Evolutionary conservation across 2,888 invertebrate species (phyloP), one percentile per base, ranked within the genome.

Genomic region (Dynastes maya): DNA sequence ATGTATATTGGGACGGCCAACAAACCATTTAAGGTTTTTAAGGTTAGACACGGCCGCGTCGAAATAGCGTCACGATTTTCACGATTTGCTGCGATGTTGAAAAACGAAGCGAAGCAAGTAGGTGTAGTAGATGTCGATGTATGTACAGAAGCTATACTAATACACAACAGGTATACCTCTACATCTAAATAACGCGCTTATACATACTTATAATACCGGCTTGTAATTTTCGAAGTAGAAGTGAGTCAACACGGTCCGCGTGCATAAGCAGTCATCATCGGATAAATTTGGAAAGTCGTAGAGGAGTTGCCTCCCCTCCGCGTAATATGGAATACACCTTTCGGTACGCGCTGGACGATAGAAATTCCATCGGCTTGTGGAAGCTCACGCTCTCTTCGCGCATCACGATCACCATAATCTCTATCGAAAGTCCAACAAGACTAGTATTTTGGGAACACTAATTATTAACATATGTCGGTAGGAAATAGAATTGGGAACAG

Each of bases 361-460:
- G 68, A 68, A 51, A 68, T 68, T 68, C 51, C 68, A 29, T 13
- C 49, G 27, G 22, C 22, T 51, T 51, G 11, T 68, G 68, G 13
- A 51, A 68, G 27, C 68, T 29, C 68, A 68, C 68, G 68, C 68
- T 27, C n/a, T 22, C 51, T 67, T 22, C 16, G 22, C 65, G 13
- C n/a, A 6, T 22, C 51, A 93, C 93, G 86, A 95, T 97, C 71
- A 5, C 32, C 32, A 32, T 5, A 32, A 97, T 97, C 22, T 93
- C 97, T 76, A 97, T 97, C 85, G 91, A 97, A 83, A 95, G 97
- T 88, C 97, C 97, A 9, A 94, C 97, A 9, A 94, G 95, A 88
- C 98, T 16, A 11, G 8, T 97, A 72, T 98, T 98, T 89, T 98
- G 98, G 0, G 99, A 45, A 99, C 32, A n/a, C 11, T n/a, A 32